These are phyloP conservation scores for Unio pictorum DNA, from an alignment of 2,888 invertebrate genomes.

Conservation along the genomic window DNA sequence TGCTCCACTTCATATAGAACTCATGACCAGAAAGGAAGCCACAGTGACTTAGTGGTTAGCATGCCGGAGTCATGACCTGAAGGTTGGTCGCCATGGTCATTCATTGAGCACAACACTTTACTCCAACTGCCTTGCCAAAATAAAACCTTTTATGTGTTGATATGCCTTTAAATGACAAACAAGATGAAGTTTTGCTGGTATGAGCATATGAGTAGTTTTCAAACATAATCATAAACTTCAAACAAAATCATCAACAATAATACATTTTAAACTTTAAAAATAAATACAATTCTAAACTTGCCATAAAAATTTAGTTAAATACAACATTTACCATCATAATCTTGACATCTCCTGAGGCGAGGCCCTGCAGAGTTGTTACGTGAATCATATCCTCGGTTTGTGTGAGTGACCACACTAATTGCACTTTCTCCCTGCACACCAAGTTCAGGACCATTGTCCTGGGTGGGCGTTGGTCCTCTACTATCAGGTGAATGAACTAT, in stretches of 20 bases:
- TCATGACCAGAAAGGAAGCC: neutral
- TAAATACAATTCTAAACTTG: neutral
- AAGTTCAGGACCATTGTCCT: conserved; percentile 49
- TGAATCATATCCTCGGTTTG: conserved; percentile 19
- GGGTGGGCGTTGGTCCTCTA: conserved; percentile 60
- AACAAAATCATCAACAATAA: no score
- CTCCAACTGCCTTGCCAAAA: no score
- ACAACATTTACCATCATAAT: conserved; percentile 49
- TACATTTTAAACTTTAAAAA: no score
- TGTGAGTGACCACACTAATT: conserved; percentile 23
- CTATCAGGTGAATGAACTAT: conserved; percentile 42
- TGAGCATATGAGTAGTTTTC: no score
- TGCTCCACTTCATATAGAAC: conserved; percentile 4
- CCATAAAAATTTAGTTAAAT: neutral
- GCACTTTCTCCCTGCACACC: conserved; percentile 17
- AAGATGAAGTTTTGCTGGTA: neutral
- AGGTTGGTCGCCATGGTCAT: no score
- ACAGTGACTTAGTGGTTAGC: no score
- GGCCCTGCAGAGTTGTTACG: conserved; percentile 4
- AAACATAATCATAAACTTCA: no score
- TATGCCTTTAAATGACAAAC: conserved; percentile 2
- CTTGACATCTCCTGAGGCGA: conserved; percentile 37
- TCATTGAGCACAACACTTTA: no score
- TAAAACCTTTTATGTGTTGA: neutral
- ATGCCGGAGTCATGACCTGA: no score